Evolutionary conservation across 2,113 vertebrate genomes (phyloP).

Genomic region (Bagarius yarrelli): DNA sequence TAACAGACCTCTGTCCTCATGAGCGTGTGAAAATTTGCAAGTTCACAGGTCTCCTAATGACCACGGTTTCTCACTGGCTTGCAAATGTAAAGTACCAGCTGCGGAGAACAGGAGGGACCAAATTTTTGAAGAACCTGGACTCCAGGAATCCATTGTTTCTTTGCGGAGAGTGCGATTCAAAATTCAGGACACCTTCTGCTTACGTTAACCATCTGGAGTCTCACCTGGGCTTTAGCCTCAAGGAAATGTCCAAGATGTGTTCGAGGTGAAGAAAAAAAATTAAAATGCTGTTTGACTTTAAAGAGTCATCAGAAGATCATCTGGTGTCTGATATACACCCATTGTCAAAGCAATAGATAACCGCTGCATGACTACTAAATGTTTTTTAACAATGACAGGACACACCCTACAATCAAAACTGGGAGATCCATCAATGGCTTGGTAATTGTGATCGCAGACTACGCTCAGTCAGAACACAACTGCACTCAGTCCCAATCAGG

Average conservation of each 20-base stretch:
- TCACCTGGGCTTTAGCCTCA: constrained; percentile 95
- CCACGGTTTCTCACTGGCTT: constrained; percentile 99
- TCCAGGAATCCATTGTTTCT: constrained; percentile 96
- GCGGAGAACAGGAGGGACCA: constrained; percentile 96
- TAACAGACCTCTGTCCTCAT: constrained; percentile 92
- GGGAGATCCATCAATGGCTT: not conserved
- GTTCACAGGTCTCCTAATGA: constrained; percentile 99
- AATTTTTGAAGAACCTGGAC: constrained; percentile 98
- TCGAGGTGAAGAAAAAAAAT: constrained; percentile 79
- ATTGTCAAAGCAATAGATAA: not conserved
- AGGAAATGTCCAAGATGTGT: constrained; percentile 95
- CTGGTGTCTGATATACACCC: constrained; percentile 81
- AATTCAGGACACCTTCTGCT: constrained; percentile 95
- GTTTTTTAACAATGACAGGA: not conserved
- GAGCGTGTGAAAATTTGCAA: constrained; percentile 98
- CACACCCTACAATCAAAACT: not conserved
- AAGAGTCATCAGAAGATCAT: constrained; percentile 96
- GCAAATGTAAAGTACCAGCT: constrained; percentile 99
- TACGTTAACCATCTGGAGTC: constrained; percentile 97
- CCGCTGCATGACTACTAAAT: not conserved
- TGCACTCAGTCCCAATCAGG: constrained; percentile 77
- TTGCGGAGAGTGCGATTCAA: constrained; percentile 98
- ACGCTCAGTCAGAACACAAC: constrained; percentile 81
- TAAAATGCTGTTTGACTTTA: constrained; percentile 76
- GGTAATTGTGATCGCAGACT: constrained; percentile 52